Evolutionary conservation across 2,888 invertebrate genomes (phyloP), one percentile per base, ranked within the genome.

Genomic region (Hyles lineata): DNA sequence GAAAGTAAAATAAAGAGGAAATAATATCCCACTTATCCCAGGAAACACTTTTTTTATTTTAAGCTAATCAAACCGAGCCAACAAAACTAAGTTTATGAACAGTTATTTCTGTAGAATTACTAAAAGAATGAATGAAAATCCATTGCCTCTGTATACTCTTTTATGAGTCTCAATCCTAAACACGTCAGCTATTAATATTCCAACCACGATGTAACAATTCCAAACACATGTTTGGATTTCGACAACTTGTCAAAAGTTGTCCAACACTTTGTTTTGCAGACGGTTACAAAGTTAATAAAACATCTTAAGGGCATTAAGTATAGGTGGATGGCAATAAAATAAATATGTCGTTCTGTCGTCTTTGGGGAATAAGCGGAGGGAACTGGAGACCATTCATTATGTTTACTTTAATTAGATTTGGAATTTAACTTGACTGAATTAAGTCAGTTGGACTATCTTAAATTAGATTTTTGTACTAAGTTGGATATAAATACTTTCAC

Each of bases 221-320:
- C 72, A 32, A 72, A 63, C 67, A 72, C 72, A 62, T 58, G 55
- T 58, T 55, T 70, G 58, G 59, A 50, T 72, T 58, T 67, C 67
- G 55, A 55, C 58, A 35, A 71, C 50, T 62, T 63, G 58, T 72
- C 63, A 67, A 50, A 43, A n/a, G 15, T 32, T 11, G n/a, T n/a
- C 8, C 32, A 25, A 17, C 9, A 0, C 6, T 67, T 43, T 43
- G 43, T 43, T 23, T 43, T 17, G 23, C 15, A 50, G 50, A 21
- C 35, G 11, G 11, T 55, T n/a, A n/a, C 55, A 55, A 55, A 55
- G 19, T 55, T 55, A 55, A 55, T 35, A 32, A 62, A n/a, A 62
- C 35, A 62, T 35, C n/a, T 62, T 62, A 0, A n/a, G n/a, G 32
- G 19, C n/a, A 62, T 19, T 32, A 32, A 7, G 8, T 55, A 52